Evolutionary conservation across 2,888 invertebrate genomes (phyloP).

Genomic region (Lasioglossum oenotherae): DNA sequence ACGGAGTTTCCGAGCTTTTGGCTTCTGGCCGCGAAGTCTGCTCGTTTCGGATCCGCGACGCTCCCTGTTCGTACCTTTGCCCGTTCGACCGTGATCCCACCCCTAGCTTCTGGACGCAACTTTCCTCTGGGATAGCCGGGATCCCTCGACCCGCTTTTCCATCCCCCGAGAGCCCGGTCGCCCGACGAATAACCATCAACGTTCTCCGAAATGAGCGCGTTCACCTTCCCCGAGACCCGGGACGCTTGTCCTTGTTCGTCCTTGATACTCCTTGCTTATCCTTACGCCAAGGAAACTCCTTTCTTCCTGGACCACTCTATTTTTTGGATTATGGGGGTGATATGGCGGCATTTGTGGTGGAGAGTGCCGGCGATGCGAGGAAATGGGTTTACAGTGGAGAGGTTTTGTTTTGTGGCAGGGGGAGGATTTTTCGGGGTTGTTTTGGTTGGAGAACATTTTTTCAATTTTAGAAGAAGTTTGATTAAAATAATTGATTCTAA

Average conservation of each 20-base stretch:
- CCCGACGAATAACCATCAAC: neutral
- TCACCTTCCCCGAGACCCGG: neutral
- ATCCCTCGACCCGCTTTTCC: neutral
- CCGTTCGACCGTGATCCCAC: slow-evolving; percentile 38
- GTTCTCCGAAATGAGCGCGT: neutral
- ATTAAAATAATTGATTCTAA: neutral
- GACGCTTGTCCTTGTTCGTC: neutral
- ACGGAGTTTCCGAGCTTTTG: slow-evolving; percentile 52
- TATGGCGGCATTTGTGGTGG: neutral
- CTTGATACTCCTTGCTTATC: neutral
- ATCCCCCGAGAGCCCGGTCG: neutral
- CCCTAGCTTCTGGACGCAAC: neutral
- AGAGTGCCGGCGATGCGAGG: neutral
- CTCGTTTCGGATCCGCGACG: slow-evolving; percentile 19
- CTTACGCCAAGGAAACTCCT: neutral
- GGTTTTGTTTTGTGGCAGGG: neutral
- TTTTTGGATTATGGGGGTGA: neutral
- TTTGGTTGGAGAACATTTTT: neutral
- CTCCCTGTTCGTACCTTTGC: slow-evolving; percentile 37
- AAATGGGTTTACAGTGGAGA: neutral
- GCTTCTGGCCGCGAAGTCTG: slow-evolving; percentile 47
- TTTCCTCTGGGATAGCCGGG: neutral
- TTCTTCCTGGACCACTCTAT: neutral
- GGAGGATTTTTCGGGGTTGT: neutral
- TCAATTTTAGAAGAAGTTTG: too few relatives aligned